These are phyloP conservation scores for Labeo catla DNA, from an alignment of 2,113 vertebrate genomes.

Conservation along the genomic window DNA sequence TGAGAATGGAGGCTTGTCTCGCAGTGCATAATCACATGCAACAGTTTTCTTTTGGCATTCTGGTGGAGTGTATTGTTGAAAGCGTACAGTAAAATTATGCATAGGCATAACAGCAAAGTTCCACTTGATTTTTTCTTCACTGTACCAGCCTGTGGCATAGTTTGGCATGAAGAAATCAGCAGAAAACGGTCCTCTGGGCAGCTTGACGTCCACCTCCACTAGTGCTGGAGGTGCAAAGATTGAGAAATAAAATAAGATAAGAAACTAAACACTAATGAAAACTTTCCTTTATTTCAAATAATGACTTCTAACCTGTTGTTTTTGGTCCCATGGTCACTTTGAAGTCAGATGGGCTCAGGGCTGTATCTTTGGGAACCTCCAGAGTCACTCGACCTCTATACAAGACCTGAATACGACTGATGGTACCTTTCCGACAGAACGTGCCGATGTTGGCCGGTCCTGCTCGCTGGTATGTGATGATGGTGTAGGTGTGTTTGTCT, in stretches of 20 bases:
- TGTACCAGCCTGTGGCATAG: conserved; percentile 79
- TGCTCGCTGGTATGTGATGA: conserved; percentile 68
- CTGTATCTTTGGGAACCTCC: conserved; percentile 69
- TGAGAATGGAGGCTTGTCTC: conserved; percentile 60
- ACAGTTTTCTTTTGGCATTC: conserved; percentile 79
- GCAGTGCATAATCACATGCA: conserved; percentile 78
- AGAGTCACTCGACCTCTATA: conserved; percentile 74
- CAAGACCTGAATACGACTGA: conserved; percentile 79
- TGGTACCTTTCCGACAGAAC: conserved; percentile 85
- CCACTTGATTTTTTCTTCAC: conserved; percentile 83
- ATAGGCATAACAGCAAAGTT: conserved; percentile 80
- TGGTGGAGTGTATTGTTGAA: conserved; percentile 76
- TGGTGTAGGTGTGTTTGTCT: conserved; percentile 75
- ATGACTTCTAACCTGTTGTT: conserved; percentile 78
- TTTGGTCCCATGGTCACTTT: conserved; percentile 77
- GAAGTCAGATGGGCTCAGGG: conserved; percentile 74
- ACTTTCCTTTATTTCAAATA: neutral
- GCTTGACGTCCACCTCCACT: conserved; percentile 80
- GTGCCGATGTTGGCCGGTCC: conserved; percentile 76
- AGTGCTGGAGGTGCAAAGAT: conserved; percentile 66
- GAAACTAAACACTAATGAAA: neutral
- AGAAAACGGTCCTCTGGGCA: conserved; percentile 75
- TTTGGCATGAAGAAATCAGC: conserved; percentile 82
- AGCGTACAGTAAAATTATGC: conserved; percentile 82
- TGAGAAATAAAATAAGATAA: neutral